Evolutionary conservation across 1,140 invertebrate genomes (phyloP).

Genomic region (Ctenoplectra terminalis): DNA sequence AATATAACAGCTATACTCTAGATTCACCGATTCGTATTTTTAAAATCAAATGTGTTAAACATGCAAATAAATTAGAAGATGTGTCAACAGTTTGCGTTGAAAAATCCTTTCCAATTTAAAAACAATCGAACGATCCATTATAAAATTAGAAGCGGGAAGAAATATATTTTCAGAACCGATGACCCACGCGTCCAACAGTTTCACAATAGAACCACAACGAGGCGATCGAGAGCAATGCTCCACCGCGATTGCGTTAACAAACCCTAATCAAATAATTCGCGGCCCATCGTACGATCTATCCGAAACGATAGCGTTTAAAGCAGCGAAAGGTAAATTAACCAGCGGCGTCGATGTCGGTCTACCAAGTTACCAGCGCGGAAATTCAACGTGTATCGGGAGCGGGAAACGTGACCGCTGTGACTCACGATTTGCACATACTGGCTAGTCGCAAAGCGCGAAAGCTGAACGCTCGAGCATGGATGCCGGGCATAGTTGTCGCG

Average conservation of each 20-base stretch:
- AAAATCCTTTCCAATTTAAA: too few species aligned
- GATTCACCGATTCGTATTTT: too few species aligned
- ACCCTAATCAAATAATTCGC: constrained; percentile 7
- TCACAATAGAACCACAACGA: background rate
- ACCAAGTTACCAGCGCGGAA: constrained; percentile 22
- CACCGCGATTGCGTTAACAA: background rate
- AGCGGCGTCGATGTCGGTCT: background rate
- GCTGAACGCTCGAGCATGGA: background rate
- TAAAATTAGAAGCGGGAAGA: background rate
- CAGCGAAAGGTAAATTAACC: constrained; percentile 21
- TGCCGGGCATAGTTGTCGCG: constrained; percentile 40
- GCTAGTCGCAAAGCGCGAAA: background rate
- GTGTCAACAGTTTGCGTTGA: too few species aligned
- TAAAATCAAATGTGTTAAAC: too few species aligned
- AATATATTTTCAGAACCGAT: background rate
- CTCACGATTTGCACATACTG: constrained; percentile 24
- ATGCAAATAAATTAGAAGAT: too few species aligned
- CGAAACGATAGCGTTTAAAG: constrained; percentile 9
- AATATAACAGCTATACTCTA: background rate
- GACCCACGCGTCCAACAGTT: too few species aligned
- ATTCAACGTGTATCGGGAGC: background rate
- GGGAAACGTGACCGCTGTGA: constrained; percentile 5
- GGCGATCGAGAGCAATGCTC: background rate
- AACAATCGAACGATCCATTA: too few species aligned
- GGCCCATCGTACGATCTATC: background rate